These are phyloP conservation scores for Pseudomyrmex sp. DNA, from an alignment of 1,140 invertebrate genomes.

Conservation along the genomic window DNA sequence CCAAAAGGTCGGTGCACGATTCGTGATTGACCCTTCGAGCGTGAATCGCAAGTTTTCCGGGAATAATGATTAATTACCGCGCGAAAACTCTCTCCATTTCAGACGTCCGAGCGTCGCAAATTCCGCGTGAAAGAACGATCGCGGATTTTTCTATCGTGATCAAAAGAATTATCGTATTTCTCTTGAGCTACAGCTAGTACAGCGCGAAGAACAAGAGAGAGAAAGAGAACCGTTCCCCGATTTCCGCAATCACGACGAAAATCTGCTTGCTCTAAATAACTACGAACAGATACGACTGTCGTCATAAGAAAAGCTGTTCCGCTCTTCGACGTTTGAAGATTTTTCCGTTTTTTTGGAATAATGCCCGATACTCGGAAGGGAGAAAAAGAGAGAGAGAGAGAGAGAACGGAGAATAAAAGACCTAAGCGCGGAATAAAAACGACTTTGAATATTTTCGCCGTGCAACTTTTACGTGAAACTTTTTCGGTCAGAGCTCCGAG, in stretches of 20 bases:
- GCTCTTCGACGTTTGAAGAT: slow-evolving; percentile 16
- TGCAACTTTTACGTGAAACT: slow-evolving; percentile 48
- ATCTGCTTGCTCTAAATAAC: neutral
- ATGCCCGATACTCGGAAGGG: slow-evolving; percentile 29
- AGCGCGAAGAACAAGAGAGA: neutral
- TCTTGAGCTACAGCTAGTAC: neutral
- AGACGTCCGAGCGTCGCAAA: slow-evolving; percentile 41
- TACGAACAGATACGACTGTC: neutral
- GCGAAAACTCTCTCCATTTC: slow-evolving; percentile 52
- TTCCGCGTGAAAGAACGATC: slow-evolving; percentile 46
- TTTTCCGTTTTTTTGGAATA: slow-evolving; percentile 18
- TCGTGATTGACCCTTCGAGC: slow-evolving; percentile 32
- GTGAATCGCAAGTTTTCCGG: slow-evolving; percentile 45
- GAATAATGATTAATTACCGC: slow-evolving; percentile 70
- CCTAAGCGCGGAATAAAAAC: slow-evolving; percentile 23
- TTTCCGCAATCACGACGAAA: neutral
- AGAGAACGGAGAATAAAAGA: slow-evolving; percentile 31
- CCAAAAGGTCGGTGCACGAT: slow-evolving; percentile 20
- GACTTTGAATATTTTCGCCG: slow-evolving; percentile 51
- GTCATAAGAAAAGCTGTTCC: neutral
- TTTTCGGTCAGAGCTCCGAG: slow-evolving; percentile 30
- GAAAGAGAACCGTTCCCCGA: too few relatives aligned
- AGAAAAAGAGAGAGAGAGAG: neutral
- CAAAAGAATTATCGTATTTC: slow-evolving; percentile 56
- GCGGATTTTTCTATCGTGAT: slow-evolving; percentile 51